Conservation (phyloP, 53 echinoderm and acorn worm species). For the Luidia sarsii region DNA sequence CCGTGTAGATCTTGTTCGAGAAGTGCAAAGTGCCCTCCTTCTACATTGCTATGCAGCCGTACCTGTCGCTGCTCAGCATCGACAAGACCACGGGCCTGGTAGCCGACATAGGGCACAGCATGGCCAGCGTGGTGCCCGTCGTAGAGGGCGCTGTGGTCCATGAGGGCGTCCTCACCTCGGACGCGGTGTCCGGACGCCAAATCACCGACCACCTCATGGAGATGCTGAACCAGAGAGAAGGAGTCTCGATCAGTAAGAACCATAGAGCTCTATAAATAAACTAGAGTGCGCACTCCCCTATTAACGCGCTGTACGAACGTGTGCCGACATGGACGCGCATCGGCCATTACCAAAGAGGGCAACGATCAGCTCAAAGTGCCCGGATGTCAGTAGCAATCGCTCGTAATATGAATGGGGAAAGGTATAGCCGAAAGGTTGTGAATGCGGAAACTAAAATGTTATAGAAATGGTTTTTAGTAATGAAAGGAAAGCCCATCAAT, state of each 20-base stretch:
- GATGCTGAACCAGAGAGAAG: constrained; percentile 29
- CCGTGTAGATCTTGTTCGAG: constrained; percentile 80
- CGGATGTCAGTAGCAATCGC: too few species aligned
- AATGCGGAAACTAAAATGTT: too few species aligned
- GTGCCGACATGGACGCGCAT: too few species aligned
- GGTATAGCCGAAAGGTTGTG: too few species aligned
- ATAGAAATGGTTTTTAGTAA: too few species aligned
- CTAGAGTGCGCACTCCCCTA: too few species aligned
- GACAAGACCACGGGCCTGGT: constrained; percentile 85
- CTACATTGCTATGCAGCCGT: constrained; percentile 84
- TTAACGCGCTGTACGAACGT: too few species aligned
- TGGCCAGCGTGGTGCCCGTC: constrained; percentile 82
- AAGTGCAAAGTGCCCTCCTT: constrained; percentile 80
- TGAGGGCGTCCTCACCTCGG: constrained; percentile 10
- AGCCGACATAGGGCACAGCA: constrained; percentile 81
- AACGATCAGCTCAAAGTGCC: too few species aligned
- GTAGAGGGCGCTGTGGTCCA: constrained; percentile 27
- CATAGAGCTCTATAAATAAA: too few species aligned
- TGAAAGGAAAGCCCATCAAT: too few species aligned
- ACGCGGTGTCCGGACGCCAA: constrained; percentile 36
- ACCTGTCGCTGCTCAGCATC: constrained; percentile 67
- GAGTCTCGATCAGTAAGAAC: constrained; percentile 27
- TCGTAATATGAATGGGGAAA: too few species aligned
- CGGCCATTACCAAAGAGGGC: too few species aligned
- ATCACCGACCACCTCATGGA: constrained; percentile 49